Base-by-base conservation (phyloP, 2,113 vertebrate genomes). In the Rhodinocichla rosea region DNA sequence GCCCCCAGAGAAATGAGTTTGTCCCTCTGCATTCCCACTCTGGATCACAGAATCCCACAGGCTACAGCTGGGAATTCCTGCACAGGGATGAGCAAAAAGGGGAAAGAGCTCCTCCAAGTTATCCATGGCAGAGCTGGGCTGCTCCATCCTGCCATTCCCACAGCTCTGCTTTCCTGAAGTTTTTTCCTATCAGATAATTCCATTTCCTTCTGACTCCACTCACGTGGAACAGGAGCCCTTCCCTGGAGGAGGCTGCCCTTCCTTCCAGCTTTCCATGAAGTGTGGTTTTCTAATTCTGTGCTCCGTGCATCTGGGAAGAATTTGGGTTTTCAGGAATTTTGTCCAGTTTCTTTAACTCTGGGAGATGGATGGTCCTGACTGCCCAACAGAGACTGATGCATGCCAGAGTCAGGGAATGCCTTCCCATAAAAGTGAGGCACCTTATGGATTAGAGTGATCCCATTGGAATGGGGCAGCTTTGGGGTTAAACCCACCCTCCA, bases 241-340 rank as follows among this genome's bases (percentile, higher is more conserved):
- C 87, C 53, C 89, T 3, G 62, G 32, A 42, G 49, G 45, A 39
- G 49, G 28, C 79, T 79, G 75, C 52, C 75, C 87, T 88, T 90
- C 83, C 67, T 59, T 63, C 30, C 79, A 79, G 89, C 71, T 89
- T 89, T 83, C 90, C 81, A 84, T 74, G 40, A 50, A 87, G 15
- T n/a, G 45, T 91, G 94, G 21, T 80, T 94, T 94, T 91, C 94
- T 69, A 89, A 84, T 92, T 74, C 4, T 49, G 35, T 33, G 76
- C 49, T 91, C 68, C 5, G 9, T 27, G 73, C 71, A 37, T 22
- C 32, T 65, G 84, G 44, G 30, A 94, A 53, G 84, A 83, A 62
- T 44, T 65, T 0, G 0, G 16, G 49, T 26, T 83, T 83, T 52
- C 15, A 91, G 77, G 55, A 73, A 64, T 67, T 56, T 42, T n/a